Evolutionary conservation across 2,888 invertebrate species (phyloP), one percentile per base, ranked within the genome.

Genomic region (Metallyticus violacea): DNA sequence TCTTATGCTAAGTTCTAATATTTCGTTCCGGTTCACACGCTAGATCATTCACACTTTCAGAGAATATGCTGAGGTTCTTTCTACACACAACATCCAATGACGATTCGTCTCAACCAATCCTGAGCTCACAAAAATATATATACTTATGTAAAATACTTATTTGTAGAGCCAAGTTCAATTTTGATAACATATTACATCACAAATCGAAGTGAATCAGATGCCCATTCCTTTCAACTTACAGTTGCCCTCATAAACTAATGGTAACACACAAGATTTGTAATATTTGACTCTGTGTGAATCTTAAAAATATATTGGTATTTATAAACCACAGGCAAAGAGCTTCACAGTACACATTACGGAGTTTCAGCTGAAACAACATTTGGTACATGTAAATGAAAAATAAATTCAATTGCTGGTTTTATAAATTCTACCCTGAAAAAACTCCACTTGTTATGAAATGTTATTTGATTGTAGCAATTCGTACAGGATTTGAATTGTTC

Each of bases 121-220:
- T 28, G 28, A 83, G 77, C 83, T 83, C 83, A 83, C 83, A 83
- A 83, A 83, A 83, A 83, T 83, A 83, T 83, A 83, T 83, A 83
- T 15, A 29, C 25, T 29, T 83, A 26, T 28, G 22, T 29, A 77
- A 2, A 62, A 62, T 62, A 62, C 40, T 62, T 62, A 62, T 62
- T 15, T 22, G 40, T 62, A 62, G 9, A 62, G 40, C 40, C 40
- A 62, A 62, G 40, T 62, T 62, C 40, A 62, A 62, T 62, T 62
- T 62, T 62, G 40, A 62, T 62, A 62, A 62, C 40, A 62, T 62
- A 62, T 62, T 62, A 0, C 9, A 62, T 62, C 40, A 62, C 40
- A 62, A 62, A 62, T 22, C 40, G 40, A 62, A 22, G 15, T 15
- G 15, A 62, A 62, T 15, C 40, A 15, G 40, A 3, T 62, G 40